A percentile compares a stretch with the other conserved stretches of the same genome.
Conservation (phyloP, 2,113 vertebrate genomes). For the Cyprinus carpio region DNA sequence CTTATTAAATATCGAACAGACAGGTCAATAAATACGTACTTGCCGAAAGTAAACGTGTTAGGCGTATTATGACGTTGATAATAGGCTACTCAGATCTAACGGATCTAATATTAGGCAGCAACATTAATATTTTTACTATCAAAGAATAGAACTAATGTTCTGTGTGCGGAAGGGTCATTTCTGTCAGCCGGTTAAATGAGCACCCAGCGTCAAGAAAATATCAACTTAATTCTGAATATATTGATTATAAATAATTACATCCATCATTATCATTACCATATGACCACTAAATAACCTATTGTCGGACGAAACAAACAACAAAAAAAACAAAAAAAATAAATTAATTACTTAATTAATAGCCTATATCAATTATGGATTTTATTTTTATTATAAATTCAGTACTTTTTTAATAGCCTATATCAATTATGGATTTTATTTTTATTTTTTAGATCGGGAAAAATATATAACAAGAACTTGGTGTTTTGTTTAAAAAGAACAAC, state of each 20-base stretch:
- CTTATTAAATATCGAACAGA: background rate
- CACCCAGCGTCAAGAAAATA: background rate
- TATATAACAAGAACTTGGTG: background rate
- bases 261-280: background rate
- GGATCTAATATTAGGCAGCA: background rate
- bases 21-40: background rate
- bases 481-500: background rate
- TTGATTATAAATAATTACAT: background rate
- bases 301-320: background rate
- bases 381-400: no score
- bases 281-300: background rate
- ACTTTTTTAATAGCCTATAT: no score
- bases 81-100: background rate
- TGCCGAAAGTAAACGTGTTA: background rate
- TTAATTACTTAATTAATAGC: no score
- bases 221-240: background rate
- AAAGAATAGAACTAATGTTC: background rate
- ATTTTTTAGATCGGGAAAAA: background rate
- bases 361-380: no score
- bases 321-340: background rate
- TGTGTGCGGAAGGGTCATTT: background rate
- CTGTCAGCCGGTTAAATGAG: background rate
- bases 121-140: background rate
- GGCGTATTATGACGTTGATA: background rate
- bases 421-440: no score